Conservation (phyloP, 2,888 invertebrate genomes). For the Cheilosia vulpina region DNA sequence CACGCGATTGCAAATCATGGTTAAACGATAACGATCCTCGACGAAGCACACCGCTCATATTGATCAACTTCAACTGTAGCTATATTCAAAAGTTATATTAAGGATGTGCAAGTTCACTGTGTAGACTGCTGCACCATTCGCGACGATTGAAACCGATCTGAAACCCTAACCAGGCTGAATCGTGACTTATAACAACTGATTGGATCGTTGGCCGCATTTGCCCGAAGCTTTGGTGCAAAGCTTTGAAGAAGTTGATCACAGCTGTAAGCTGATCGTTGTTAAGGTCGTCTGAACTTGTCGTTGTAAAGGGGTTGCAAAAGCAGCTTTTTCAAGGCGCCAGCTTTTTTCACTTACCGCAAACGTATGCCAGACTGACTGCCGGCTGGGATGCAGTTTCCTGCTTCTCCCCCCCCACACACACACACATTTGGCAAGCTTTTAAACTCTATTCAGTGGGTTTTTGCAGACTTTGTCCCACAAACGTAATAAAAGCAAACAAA, state of each 20-base stretch:
- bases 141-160: slow-evolving; percentile 64
- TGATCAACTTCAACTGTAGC: neutral
- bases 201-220: slow-evolving; percentile 45
- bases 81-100: neutral
- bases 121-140: slow-evolving; percentile 24
- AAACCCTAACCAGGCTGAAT: slow-evolving; percentile 46
- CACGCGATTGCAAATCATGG: slow-evolving; percentile 65
- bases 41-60: slow-evolving; percentile 82
- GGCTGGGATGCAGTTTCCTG: slow-evolving; percentile 1
- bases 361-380: neutral
- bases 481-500: slow-evolving; percentile 3
- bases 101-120: neutral
- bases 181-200: slow-evolving; percentile 60
- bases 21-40: slow-evolving; percentile 81
- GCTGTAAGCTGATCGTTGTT: slow-evolving; percentile 9
- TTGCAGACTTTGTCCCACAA: neutral
- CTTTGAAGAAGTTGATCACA: slow-evolving; percentile 14
- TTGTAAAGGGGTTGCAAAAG: slow-evolving; percentile 15
- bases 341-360: neutral
- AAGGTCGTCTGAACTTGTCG: slow-evolving; percentile 22
- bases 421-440: neutral
- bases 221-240: slow-evolving; percentile 28
- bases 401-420: neutral
- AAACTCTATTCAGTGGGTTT: neutral
- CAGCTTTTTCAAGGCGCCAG: neutral